phyloP scores from a whole-genome alignment of 1,140 invertebrate genomes.

The Apis florea region DNA sequence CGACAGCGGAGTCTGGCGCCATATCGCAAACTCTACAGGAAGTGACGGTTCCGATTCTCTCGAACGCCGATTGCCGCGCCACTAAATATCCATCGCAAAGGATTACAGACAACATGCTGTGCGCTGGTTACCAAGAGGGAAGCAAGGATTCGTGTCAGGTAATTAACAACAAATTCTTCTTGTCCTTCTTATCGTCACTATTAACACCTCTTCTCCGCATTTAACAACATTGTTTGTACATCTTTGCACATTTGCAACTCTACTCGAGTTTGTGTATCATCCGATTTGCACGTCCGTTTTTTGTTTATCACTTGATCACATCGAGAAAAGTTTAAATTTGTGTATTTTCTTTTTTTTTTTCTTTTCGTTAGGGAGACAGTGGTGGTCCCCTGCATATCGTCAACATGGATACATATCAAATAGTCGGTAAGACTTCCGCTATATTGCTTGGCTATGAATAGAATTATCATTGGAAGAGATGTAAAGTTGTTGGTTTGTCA shows the following conservation, averaged over 20 bases:
- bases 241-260: slow-evolving; percentile 1
- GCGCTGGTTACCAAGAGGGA: slow-evolving; percentile 89
- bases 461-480: too few species aligned
- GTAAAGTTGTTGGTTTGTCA: not conserved
- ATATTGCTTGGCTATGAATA: not conserved
- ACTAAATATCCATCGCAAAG: slow-evolving; percentile 84
- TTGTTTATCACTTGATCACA: not conserved
- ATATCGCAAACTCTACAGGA: slow-evolving; percentile 82
- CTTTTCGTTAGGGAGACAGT: slow-evolving; percentile 82
- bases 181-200: not conserved
- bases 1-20: slow-evolving; percentile 80
- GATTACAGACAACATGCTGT: slow-evolving; percentile 93
- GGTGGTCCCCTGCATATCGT: slow-evolving; percentile 84
- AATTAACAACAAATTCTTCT: slow-evolving; percentile 26
- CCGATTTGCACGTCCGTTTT: not conserved
- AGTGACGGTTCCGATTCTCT: slow-evolving; percentile 86
- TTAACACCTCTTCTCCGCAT: slow-evolving; percentile 10
- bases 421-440: slow-evolving; percentile 80
- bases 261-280: not conserved
- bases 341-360: slow-evolving; percentile 12
- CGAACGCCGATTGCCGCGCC: slow-evolving; percentile 85
- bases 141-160: slow-evolving; percentile 89
- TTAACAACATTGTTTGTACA: not conserved
- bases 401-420: slow-evolving; percentile 75
- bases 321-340: not conserved